Evolutionary conservation across 1,140 invertebrate species (phyloP).

Genomic region (Zaprionus taronus): DNA sequence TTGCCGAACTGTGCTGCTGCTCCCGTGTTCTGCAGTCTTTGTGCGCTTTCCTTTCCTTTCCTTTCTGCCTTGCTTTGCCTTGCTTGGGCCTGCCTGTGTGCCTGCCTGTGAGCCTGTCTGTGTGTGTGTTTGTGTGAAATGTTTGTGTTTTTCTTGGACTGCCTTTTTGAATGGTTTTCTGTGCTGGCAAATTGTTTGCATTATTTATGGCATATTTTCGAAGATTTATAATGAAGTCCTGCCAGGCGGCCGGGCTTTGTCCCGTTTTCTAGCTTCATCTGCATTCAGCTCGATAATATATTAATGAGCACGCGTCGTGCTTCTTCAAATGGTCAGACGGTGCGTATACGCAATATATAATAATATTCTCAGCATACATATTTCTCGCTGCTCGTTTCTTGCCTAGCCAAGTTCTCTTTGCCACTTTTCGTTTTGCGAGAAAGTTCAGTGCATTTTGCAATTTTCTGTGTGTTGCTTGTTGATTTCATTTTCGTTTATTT

Average conservation of each 20-base stretch:
- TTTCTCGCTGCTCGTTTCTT: not conserved
- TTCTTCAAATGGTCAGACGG: conserved; percentile 35
- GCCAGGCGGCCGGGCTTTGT: conserved; percentile 33
- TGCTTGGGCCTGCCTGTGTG: not conserved
- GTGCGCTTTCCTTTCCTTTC: conserved; percentile 59
- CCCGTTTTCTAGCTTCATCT: conserved; percentile 43
- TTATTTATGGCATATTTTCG: conserved; percentile 80
- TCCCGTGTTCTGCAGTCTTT: conserved; percentile 44
- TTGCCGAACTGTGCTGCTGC: conserved; percentile 8
- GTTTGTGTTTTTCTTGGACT: conserved; percentile 42
- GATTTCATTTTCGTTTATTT: conserved; percentile 21
- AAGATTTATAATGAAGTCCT: conserved; percentile 78
- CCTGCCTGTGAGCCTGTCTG: not conserved
- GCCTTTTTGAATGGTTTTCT: conserved; percentile 58
- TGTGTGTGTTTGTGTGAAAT: conserved; percentile 6
- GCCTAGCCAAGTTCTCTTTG: not conserved
- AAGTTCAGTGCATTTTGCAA: conserved; percentile 52
- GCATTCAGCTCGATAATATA: conserved; percentile 69
- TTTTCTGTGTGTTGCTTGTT: conserved; percentile 38
- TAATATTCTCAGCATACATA: conserved; percentile 10
- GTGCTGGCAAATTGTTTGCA: conserved; percentile 73
- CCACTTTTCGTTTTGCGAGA: conserved; percentile 6
- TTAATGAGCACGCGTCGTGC: conserved; percentile 63
- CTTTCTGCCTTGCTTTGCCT: conserved; percentile 31
- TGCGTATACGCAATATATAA: conserved; percentile 52